phyloP scores from a whole-genome alignment of 92 coral and sea anemone species.

The Zoanthus solanderi region DNA sequence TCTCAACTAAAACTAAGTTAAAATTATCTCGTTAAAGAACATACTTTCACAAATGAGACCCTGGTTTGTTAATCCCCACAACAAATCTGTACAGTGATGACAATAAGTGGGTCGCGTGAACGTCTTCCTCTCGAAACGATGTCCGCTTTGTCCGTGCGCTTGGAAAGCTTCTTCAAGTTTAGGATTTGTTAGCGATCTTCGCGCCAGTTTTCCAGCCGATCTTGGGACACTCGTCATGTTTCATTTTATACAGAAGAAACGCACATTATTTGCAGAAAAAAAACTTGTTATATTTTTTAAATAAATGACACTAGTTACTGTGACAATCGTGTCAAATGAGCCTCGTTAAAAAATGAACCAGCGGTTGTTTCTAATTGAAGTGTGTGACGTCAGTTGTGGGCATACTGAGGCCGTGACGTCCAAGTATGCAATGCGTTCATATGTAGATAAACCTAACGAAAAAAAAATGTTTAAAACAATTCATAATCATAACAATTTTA shows the following conservation, averaged over 20 bases:
- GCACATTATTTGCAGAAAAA: slow-evolving; percentile 1
- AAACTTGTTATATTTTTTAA: not conserved
- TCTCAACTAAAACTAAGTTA: not conserved
- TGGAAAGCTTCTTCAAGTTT: slow-evolving; percentile 84
- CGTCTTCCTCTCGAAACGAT: slow-evolving; percentile 81
- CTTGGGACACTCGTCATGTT: slow-evolving; percentile 30
- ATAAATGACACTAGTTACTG: not conserved
- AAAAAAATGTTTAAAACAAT: too few species aligned
- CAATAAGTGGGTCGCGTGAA: slow-evolving; percentile 93
- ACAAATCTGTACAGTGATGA: slow-evolving; percentile 93
- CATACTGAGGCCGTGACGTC: not conserved
- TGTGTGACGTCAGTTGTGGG: slow-evolving; percentile 9
- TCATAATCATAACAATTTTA: too few species aligned
- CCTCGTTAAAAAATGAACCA: slow-evolving; percentile 12
- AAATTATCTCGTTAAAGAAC: not conserved
- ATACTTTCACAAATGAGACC: slow-evolving; percentile 93
- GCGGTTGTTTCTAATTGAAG: slow-evolving; percentile 7
- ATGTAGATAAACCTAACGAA: too few species aligned
- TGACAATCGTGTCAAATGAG: not conserved
- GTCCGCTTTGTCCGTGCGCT: slow-evolving; percentile 97
- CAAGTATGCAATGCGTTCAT: not conserved
- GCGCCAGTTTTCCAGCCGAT: slow-evolving; percentile 15
- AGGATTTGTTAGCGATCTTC: slow-evolving; percentile 71
- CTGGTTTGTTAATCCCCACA: slow-evolving; percentile 96
- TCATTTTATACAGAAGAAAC: not conserved